Evolutionary conservation across 1,140 invertebrate genomes (phyloP), one percentile per base, ranked within the genome.

Genomic region (Venturia canescens): DNA sequence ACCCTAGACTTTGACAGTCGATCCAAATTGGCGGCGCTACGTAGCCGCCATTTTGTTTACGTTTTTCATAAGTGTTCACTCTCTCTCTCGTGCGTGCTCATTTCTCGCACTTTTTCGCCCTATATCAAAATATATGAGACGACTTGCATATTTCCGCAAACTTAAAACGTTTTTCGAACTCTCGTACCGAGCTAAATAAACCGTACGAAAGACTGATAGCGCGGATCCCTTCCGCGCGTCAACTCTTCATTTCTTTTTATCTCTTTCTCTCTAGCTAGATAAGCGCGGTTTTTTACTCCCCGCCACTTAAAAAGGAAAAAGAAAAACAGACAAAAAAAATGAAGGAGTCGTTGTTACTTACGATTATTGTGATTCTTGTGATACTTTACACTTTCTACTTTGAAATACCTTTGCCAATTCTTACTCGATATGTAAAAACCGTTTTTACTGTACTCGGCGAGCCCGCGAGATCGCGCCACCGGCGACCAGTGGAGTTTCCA

Each of bases 341-440:
- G 70, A 83, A 83, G 84, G 83, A 66, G 79, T 87, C 83, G 85
- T 84, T 80, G 79, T 79, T 69, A 70, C 84, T 88, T 86, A 85
- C 83, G 83, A 86, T 89, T 88, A 87, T 88, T 87, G 84, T 88
- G 87, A 86, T 89, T 86, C 85, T 89, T 90, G 89, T 90, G 87
- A 90, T 90, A 90, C 87, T 89, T 89, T 89, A 89, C 84, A 90
- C 87, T 89, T 89, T 90, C 86, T 89, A 90, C 88, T 89, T 90
- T 88, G 86, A 89, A 63, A 90, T 88, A 89, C 88, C 83, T 88
- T 83, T 79, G 83, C 27, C 86, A 85, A 84, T 85, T 87, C 83
- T 86, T 85, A 82, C 16, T 84, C 82, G 85, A 74, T 26, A 63
- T 53, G 70, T 78, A n/a, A n/a, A n/a, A n/a, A 86, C 83, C 74